phyloP scores from a whole-genome alignment of 2,797 vertebrate genomes.

The Florisuga fusca region DNA sequence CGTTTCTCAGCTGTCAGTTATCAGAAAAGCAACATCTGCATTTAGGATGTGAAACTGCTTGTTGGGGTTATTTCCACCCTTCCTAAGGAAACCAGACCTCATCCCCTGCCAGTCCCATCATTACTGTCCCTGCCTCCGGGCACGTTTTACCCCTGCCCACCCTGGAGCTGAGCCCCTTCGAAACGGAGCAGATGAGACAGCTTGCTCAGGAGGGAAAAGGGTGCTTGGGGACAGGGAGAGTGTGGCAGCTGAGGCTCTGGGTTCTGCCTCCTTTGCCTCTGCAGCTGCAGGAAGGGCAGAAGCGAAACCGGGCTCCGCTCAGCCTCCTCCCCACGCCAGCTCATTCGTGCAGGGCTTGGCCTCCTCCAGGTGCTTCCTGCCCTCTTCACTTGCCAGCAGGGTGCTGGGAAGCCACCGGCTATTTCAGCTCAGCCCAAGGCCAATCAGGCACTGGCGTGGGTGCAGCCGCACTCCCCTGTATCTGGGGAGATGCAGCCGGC shows the following conservation, averaged over 20 bases:
- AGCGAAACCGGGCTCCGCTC: neutral
- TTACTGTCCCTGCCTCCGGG: neutral
- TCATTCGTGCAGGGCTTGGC: neutral
- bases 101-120: accelerated
- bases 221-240: accelerated
- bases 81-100: neutral
- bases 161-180: neutral
- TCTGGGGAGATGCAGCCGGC: slow-evolving; percentile 57
- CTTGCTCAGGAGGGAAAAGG: neutral
- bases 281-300: slow-evolving; percentile 51
- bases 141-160: neutral
- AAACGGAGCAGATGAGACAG: accelerated
- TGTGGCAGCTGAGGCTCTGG: accelerated
- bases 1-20: neutral
- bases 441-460: slow-evolving; percentile 22
- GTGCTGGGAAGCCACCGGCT: neutral
- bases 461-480: slow-evolving; percentile 14
- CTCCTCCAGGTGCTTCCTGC: slow-evolving; percentile 78
- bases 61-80: neutral
- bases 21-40: neutral
- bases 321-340: neutral
- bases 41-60: neutral
- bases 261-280: neutral
- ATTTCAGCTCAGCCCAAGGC: slow-evolving; percentile 14
- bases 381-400: neutral